Evolutionary conservation across 2,113 vertebrate species (phyloP), one percentile per base, ranked within the genome.

Genomic region (Pogonocichla stellata): DNA sequence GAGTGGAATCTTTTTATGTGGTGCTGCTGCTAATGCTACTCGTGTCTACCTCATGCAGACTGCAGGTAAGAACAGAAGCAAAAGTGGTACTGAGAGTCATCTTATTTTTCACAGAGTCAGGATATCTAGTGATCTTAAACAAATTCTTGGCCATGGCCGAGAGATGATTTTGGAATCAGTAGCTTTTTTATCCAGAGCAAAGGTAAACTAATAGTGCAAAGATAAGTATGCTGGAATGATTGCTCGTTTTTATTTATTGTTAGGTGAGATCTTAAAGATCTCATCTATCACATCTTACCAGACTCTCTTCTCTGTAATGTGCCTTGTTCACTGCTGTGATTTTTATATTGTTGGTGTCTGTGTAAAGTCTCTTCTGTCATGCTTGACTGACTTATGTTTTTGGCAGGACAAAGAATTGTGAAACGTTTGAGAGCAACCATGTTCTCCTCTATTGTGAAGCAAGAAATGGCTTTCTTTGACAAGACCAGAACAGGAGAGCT

Each of bases 391-490:
- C 50, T 62, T 85, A 91, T 82, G 53, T 94, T 90, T 91, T 90
- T 94, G 88, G 50, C 97, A 99, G 99, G 99, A 48, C 98, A 99
- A 95, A 98, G 98, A 97, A 99, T 99, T 90, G 98, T 99, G 94
- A 98, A 99, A 61, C 98, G 98, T 91, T 97, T 99, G 86, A 98
- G 99, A 58, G 93, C 97, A 73, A 98, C 98, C 5, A 84, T 99
- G 56, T 99, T 99, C 96, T 98, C 99, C 92, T 99, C 99, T 33
- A 97, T 99, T 83, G 97, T 99, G 96, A 98, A 95, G 96, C 99
- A 99, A 98, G 99, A 99, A 97, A 98, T 99, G 3, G 99, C 98
- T 24, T 99, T 99, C 98, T 99, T 99, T 96, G 99, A 99, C 97
- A 98, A 97, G 97, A 99, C 98, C 25, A 98, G 98, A 88, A 99